Evolutionary conservation across 2,888 invertebrate genomes (phyloP).

Genomic region (Lasiommata megera): DNA sequence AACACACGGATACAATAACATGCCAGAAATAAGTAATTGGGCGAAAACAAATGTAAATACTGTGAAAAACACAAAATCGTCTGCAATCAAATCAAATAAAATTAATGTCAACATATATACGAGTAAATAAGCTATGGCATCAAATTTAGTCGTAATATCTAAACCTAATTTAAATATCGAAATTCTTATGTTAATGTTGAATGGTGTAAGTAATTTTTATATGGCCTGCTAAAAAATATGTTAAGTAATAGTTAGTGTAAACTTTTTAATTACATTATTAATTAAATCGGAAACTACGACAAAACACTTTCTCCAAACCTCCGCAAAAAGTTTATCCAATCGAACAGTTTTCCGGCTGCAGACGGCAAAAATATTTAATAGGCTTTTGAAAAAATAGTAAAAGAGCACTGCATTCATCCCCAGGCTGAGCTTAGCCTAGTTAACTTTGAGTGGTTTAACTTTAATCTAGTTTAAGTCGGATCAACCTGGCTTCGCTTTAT

Average conservation of each 20-base stretch:
- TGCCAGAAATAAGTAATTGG: too few relatives aligned
- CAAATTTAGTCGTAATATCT: too few relatives aligned
- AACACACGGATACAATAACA: too few relatives aligned
- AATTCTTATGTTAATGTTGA: too few relatives aligned
- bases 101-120: too few relatives aligned
- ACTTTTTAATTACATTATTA: not conserved
- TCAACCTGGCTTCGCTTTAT: slow-evolving; percentile 50
- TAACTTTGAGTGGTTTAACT: slow-evolving; percentile 54
- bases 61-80: too few relatives aligned
- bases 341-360: slow-evolving; percentile 26
- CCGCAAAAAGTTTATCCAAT: slow-evolving; percentile 26
- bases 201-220: not conserved
- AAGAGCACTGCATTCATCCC: slow-evolving; percentile 34
- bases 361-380: slow-evolving; percentile 49
- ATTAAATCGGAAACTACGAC: not conserved
- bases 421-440: slow-evolving; percentile 49
- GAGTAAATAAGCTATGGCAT: too few relatives aligned
- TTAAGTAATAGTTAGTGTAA: not conserved
- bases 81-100: too few relatives aligned
- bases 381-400: slow-evolving; percentile 42
- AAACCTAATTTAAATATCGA: too few relatives aligned
- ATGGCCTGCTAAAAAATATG: not conserved
- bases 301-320: slow-evolving; percentile 20
- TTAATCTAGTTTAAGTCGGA: slow-evolving; percentile 57
- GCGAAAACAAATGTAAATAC: too few relatives aligned